A percentile compares a stretch with the other conserved stretches of the same genome.
Evolutionary conservation across 2,888 invertebrate species (phyloP).

Genomic region (Strigamia crassipes): DNA sequence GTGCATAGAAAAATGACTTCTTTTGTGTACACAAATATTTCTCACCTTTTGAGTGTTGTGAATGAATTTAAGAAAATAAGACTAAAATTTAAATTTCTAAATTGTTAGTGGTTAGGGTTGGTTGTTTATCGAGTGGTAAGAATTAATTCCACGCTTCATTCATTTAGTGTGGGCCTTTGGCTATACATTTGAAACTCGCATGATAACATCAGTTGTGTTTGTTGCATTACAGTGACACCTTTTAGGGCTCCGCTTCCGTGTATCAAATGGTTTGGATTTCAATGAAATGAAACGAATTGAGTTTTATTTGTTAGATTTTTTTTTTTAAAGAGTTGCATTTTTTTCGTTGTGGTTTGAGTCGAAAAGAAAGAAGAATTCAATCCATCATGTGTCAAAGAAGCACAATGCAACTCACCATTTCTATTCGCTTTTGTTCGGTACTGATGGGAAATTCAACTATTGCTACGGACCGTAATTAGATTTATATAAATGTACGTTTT

Average conservation of each 20-base stretch:
- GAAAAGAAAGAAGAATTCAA: background rate
- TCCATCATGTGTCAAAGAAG: slow-evolving; percentile 10
- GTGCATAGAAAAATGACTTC: background rate
- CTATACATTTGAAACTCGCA: background rate
- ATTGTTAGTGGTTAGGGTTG: too few relatives aligned
- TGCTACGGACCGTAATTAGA: too few relatives aligned
- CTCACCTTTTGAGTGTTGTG: background rate
- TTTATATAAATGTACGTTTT: too few relatives aligned
- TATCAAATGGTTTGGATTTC: background rate
- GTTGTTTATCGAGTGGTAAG: background rate
- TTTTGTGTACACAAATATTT: background rate
- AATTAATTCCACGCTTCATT: background rate
- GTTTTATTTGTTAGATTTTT: background rate
- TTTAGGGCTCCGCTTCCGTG: slow-evolving; percentile 5
- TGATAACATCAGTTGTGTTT: background rate
- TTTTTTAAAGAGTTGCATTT: background rate
- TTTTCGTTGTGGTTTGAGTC: too few relatives aligned
- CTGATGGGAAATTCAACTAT: background rate
- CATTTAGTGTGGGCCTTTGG: slow-evolving; percentile 2
- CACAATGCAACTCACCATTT: background rate
- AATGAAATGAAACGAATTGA: too few relatives aligned
- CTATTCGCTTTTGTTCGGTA: background rate
- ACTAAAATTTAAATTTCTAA: too few relatives aligned
- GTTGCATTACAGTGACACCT: background rate
- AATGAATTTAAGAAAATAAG: too few relatives aligned